Conservation (phyloP, 2,888 invertebrate species). For the Leucania comma region DNA sequence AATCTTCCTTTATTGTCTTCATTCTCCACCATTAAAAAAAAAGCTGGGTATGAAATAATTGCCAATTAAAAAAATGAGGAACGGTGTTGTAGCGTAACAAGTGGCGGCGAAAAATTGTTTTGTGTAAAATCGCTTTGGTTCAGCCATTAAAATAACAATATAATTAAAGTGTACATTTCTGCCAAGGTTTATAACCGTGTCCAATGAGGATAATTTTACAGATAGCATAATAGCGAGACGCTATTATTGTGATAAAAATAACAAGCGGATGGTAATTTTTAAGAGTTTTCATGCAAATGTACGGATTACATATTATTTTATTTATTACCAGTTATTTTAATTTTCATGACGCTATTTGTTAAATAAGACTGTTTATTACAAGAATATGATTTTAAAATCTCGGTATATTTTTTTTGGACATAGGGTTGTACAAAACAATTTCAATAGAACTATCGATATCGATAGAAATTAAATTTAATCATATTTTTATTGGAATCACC, state of each 20-base stretch:
- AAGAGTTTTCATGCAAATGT: not conserved
- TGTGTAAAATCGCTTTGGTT: conserved; percentile 85
- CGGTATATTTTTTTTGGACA: not conserved
- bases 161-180: conserved; percentile 76
- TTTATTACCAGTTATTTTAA: not conserved
- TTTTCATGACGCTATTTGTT: not conserved
- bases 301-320: too few species aligned
- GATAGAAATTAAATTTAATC: conserved; percentile 14
- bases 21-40: conserved; percentile 85
- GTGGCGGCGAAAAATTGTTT: conserved; percentile 83
- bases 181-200: conserved; percentile 85
- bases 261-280: conserved; percentile 42
- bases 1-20: conserved; percentile 90
- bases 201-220: conserved; percentile 74
- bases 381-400: not conserved
- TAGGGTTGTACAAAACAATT: conserved; percentile 5
- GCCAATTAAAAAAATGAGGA: conserved; percentile 63
- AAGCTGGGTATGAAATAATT: conserved; percentile 77
- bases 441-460: conserved; percentile 35
- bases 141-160: conserved; percentile 78
- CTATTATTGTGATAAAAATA: conserved; percentile 62
- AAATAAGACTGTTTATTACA: not conserved
- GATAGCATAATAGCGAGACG: conserved; percentile 68
- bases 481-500: conserved; percentile 5
- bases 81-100: conserved; percentile 82